These are phyloP conservation scores for Muscidifurax raptorellus DNA, from an alignment of 1,140 invertebrate genomes.

Conservation along the genomic window DNA sequence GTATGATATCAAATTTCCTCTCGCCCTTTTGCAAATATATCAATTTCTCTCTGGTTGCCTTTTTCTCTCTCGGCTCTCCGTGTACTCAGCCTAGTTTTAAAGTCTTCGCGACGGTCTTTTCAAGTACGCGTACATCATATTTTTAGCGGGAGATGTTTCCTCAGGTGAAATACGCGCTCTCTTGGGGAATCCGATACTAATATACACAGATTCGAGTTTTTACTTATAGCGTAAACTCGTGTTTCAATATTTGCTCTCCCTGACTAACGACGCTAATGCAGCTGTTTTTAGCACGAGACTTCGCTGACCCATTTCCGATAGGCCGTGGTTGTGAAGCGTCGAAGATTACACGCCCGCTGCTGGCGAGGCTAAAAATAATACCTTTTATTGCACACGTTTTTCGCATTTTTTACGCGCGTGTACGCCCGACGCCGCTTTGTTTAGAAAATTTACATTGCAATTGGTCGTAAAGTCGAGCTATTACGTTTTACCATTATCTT, in stretches of 20 bases:
- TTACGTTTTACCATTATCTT: slow-evolving; percentile 19
- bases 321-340: no score
- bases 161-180: no score
- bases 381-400: neutral
- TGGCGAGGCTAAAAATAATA: neutral
- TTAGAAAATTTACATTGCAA: slow-evolving; percentile 15
- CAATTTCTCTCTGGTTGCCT: slow-evolving; percentile 15
- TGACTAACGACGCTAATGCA: neutral
- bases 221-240: no score
- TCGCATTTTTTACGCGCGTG: neutral
- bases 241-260: no score
- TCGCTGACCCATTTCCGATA: neutral
- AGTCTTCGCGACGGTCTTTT: no score
- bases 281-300: neutral
- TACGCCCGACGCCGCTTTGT: neutral
- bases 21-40: slow-evolving; percentile 15
- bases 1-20: slow-evolving; percentile 41
- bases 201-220: no score
- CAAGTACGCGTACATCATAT: no score
- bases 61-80: no score
- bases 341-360: neutral
- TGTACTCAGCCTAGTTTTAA: no score
- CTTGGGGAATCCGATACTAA: neutral
- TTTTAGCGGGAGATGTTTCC: no score
- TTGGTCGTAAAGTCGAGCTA: slow-evolving; percentile 2